phyloP scores from a whole-genome alignment of 2,888 invertebrate genomes.

The Lampropteryx suffumata region DNA sequence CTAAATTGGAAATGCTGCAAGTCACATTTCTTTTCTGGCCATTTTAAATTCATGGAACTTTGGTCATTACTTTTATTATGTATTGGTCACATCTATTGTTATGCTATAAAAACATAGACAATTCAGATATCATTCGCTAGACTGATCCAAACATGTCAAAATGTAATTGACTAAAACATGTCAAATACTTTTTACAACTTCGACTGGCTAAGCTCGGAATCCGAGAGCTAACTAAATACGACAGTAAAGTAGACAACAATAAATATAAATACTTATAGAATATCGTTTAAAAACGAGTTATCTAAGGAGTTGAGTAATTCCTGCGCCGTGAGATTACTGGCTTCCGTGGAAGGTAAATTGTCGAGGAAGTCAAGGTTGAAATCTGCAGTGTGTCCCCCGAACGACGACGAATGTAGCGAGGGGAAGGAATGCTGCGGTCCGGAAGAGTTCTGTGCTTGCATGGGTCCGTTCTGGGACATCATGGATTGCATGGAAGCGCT shows the following conservation, averaged over 20 bases:
- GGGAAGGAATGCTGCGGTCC: conserved; percentile 50
- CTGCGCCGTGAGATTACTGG: conserved; percentile 90
- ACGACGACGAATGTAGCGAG: conserved; percentile 70
- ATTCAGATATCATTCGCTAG: conserved; percentile 32
- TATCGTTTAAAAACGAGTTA: conserved; percentile 87
- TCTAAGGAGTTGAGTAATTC: conserved; percentile 93
- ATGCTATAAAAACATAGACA: conserved; percentile 29
- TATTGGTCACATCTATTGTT: conserved; percentile 54
- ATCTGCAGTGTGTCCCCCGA: conserved; percentile 82
- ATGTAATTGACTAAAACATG: conserved; percentile 45
- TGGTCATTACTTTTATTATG: conserved; percentile 64
- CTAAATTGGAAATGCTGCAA: conserved; percentile 27
- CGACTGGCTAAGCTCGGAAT: conserved; percentile 20
- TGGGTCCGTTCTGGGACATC: conserved; percentile 39
- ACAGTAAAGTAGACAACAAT: conserved; percentile 16
- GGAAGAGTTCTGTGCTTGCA: conserved; percentile 40
- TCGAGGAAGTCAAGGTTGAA: conserved; percentile 94
- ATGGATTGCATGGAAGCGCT: conserved; percentile 29
- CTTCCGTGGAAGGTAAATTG: conserved; percentile 89
- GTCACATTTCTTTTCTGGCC: conserved; percentile 35
- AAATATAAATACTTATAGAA: conserved; percentile 64
- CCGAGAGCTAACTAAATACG: conserved; percentile 14
- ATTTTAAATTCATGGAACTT: conserved; percentile 71
- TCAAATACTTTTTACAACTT: conserved; percentile 18
- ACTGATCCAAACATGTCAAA: conserved; percentile 39